Percentiles rank a stretch among this genome's conserved stretches.
Conservation (phyloP, 1,140 invertebrate species). For the Bombyx mori region DNA sequence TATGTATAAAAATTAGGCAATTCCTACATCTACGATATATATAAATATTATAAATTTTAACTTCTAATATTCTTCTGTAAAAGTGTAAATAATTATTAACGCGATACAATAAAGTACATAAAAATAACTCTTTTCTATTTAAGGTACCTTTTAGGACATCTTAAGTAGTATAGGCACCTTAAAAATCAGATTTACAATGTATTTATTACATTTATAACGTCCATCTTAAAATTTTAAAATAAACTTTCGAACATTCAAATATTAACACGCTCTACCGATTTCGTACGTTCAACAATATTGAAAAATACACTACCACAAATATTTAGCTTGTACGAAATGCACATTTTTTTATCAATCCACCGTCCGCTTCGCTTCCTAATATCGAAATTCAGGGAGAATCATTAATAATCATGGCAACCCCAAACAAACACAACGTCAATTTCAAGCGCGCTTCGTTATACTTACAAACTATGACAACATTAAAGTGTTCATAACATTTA, state of each 20-base stretch:
- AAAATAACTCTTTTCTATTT: conserved; percentile 8
- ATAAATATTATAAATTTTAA: conserved; percentile 5
- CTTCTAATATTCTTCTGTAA: conserved; percentile 4
- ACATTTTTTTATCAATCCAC: conserved; percentile 34
- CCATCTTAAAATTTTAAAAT: no score
- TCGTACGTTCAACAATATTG: conserved; percentile 37
- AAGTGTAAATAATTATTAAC: conserved; percentile 7
- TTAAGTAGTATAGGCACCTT: conserved; percentile 6
- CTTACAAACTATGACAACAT: conserved; percentile 1
- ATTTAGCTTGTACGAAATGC: conserved; percentile 54
- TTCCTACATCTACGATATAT: neutral
- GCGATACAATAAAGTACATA: conserved; percentile 5
- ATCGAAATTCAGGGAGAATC: conserved; percentile 6
- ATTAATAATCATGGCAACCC: conserved; percentile 43
- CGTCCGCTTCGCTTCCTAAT: neutral
- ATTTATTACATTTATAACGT: no score
- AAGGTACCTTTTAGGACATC: conserved; percentile 7
- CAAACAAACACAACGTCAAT: conserved; percentile 21
- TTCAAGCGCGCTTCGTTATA: conserved; percentile 9
- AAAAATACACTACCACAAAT: conserved; percentile 38
- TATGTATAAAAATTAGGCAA: conserved; percentile 14
- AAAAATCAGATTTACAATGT: conserved; percentile 2
- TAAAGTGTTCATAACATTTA: conserved; percentile 10
- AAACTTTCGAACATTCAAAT: no score
- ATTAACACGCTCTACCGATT: conserved; percentile 1